A percentile compares a stretch with the other conserved stretches of the same genome.
Conservation (phyloP, 2,113 vertebrate species). For the Barnardius zonarius region DNA sequence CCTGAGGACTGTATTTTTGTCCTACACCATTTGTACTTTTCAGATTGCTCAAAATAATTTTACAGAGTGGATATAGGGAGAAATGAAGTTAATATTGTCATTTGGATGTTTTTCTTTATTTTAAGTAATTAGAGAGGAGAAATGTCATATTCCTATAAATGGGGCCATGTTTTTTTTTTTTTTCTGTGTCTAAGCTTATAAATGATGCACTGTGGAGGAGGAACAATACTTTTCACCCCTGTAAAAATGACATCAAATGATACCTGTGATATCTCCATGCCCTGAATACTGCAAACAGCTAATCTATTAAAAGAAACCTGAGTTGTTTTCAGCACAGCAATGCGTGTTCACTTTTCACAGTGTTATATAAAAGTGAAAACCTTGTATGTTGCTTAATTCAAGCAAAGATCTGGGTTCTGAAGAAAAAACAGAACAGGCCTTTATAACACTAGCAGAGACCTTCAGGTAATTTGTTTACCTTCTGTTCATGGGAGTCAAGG, state of each 20-base stretch:
- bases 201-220: background rate
- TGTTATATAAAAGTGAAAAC: background rate
- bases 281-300: background rate
- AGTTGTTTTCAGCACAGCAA: background rate
- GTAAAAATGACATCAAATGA: background rate
- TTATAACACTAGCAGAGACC: background rate
- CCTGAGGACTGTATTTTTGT: background rate
- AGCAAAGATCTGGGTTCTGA: background rate
- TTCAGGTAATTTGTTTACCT: slow-evolving; percentile 38
- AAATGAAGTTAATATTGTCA: background rate
- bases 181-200: background rate
- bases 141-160: background rate
- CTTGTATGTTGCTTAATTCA: background rate
- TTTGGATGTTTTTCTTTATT: slow-evolving; percentile 3
- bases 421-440: background rate
- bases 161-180: fast-evolving
- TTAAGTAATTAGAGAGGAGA: background rate
- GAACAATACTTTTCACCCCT: background rate
- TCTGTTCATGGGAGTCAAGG: background rate
- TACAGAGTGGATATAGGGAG: background rate
- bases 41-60: background rate
- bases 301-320: background rate
- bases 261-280: slow-evolving; percentile 4
- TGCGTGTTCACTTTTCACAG: background rate
- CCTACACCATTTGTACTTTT: background rate